Base-by-base conservation (phyloP, 2,113 vertebrate species). In the Ceratotherium simum region DNA sequence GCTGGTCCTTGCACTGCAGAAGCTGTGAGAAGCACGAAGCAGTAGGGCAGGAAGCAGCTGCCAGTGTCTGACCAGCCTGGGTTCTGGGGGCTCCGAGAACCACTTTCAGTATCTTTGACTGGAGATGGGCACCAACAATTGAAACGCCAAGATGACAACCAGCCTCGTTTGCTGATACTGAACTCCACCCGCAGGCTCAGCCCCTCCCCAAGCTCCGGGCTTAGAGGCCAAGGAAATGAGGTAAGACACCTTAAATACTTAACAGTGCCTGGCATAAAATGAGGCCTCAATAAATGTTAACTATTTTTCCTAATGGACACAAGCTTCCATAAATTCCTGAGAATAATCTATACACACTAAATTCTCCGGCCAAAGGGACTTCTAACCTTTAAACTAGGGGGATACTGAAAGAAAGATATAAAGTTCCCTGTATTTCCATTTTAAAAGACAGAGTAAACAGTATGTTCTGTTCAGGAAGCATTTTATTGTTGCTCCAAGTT, bases 401-500 rank as follows among this genome's bases (percentile, higher is more conserved):
- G 25, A 16, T 27, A 23, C 62, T 60, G 33, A 56, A 21, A 42
- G 72, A 48, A 72, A 56, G 27, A 33, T 2, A 36, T 1, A 72
- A 83, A 79, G 56, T 1, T 33, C 36, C 20, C 6, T 3, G 33
- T 1, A 23, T 31, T 46, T 58, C 13, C 8, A n/a, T 14, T 48
- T 76, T 56, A 73, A 78, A 95, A 79, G 90, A 69, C 1, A 91
- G 14, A 54, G 54, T 7, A 27, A 29, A 62, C 67, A 23, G 16
- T 1, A 5, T 0, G 11, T 31, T 60, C 76, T 91, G 58, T 75
- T 93, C 33, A 67, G 94, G 89, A 98, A 98, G 83, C 48, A 33
- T 56, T 97, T 99, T 98, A 99, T 98, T 99, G 93, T 88, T 88
- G 98, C 76, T 95, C 80, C 48, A 75, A 86, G 48, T 25, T 51